Percentiles rank a stretch among this genome's conserved stretches.
Conservation (phyloP, 2,888 invertebrate species). For the Branchipolynoe longqiensis region DNA sequence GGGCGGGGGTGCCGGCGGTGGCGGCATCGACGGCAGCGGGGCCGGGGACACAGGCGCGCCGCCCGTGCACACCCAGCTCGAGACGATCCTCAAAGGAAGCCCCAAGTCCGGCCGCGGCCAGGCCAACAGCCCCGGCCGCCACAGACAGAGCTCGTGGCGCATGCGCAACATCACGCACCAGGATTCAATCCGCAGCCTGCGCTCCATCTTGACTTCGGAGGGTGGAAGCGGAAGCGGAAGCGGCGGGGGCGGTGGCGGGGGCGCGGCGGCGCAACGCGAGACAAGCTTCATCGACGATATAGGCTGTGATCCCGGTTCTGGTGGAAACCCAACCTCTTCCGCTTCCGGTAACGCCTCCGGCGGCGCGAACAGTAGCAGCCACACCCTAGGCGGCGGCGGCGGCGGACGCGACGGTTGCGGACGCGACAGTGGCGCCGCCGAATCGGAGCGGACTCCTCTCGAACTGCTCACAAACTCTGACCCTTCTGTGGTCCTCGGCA, state of each 20-base stretch:
- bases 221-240: neutral
- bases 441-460: slow-evolving; percentile 72
- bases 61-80: slow-evolving; percentile 55
- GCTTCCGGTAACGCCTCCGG: neutral
- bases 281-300: slow-evolving; percentile 44
- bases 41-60: neutral
- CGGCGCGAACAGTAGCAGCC: neutral
- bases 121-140: slow-evolving; percentile 45
- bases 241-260: slow-evolving; percentile 1
- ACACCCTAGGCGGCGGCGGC: too few relatives aligned
- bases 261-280: slow-evolving; percentile 17
- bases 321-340: neutral
- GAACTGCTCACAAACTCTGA: slow-evolving; percentile 80
- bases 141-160: slow-evolving; percentile 56
- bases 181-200: slow-evolving; percentile 59
- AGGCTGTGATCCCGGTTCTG: slow-evolving; percentile 15
- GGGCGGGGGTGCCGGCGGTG: neutral
- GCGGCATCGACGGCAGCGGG: neutral
- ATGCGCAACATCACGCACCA: slow-evolving; percentile 55
- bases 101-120: slow-evolving; percentile 27
- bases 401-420: neutral
- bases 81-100: slow-evolving; percentile 53
- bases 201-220: slow-evolving; percentile 55
- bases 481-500: slow-evolving; percentile 84
- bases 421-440: slow-evolving; percentile 41